phyloP scores from a whole-genome alignment of 2,888 invertebrate species.

The Conus canariensis region DNA sequence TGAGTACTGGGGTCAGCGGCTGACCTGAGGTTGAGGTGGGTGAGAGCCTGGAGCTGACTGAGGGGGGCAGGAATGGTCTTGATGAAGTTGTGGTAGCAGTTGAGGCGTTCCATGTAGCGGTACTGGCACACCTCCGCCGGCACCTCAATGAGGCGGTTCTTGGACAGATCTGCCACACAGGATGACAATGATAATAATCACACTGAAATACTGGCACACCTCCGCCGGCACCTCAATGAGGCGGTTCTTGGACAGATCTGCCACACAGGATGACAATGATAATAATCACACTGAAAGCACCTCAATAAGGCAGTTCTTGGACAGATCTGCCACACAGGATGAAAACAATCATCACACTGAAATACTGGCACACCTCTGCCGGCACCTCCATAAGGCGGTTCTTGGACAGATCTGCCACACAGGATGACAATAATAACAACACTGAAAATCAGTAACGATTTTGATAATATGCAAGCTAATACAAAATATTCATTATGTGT shows the following conservation, averaged over 20 bases:
- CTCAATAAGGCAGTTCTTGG: conserved; percentile 92
- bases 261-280: background rate
- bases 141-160: conserved; percentile 92
- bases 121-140: conserved; percentile 93
- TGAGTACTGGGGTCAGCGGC: background rate
- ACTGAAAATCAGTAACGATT: no score
- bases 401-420: conserved; percentile 87
- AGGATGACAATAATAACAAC: no score
- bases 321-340: conserved; percentile 84
- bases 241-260: conserved; percentile 92
- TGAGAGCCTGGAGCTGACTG: conserved; percentile 89
- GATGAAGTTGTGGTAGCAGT: conserved; percentile 94
- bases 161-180: conserved; percentile 86
- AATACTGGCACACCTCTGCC: conserved; percentile 90
- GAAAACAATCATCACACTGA: conserved; percentile 73
- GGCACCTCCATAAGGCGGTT: conserved; percentile 94
- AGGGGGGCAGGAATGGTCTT: conserved; percentile 91
- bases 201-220: conserved; percentile 86
- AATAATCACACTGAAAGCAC: conserved; percentile 80
- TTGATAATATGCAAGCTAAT: no score
- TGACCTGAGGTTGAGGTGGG: conserved; percentile 92
- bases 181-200: conserved; percentile 76
- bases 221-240: conserved; percentile 94
- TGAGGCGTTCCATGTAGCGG: conserved; percentile 91
- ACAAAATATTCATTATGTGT: no score